phyloP scores from a whole-genome alignment of 2,888 invertebrate species.

The Eupithecia subfuscata region DNA sequence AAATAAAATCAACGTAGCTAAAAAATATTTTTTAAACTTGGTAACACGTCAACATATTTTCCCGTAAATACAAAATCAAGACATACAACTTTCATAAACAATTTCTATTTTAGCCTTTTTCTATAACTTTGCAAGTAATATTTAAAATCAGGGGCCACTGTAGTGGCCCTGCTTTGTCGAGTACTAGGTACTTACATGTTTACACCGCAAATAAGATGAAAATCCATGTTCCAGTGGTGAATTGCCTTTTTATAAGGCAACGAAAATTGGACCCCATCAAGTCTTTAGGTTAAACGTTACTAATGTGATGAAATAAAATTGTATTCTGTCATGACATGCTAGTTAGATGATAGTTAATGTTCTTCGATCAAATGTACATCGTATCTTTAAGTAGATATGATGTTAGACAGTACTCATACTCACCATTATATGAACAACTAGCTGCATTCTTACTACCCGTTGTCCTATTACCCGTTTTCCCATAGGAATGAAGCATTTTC shows the following conservation, averaged over 20 bases:
- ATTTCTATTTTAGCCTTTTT: neutral
- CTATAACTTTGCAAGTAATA: neutral
- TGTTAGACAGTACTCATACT: neutral
- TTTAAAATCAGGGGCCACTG: neutral
- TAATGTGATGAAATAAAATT: conserved; percentile 11
- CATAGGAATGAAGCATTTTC: too few relatives aligned
- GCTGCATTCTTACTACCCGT: too few relatives aligned
- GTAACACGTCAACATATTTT: neutral
- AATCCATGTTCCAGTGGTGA: neutral
- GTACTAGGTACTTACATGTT: neutral
- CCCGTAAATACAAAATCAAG: neutral
- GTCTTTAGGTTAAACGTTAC: conserved; percentile 14
- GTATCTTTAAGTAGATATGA: neutral
- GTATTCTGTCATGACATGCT: conserved; percentile 15
- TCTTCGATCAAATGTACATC: neutral
- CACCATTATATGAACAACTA: too few relatives aligned
- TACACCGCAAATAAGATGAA: conserved; percentile 2
- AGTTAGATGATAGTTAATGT: neutral
- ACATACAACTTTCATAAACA: neutral
- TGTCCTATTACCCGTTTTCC: too few relatives aligned
- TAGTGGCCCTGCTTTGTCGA: too few relatives aligned
- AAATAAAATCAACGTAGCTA: neutral
- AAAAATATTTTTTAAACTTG: neutral
- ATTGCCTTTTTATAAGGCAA: conserved; percentile 23
- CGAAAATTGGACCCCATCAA: conserved; percentile 18